These are phyloP conservation scores for Sitta carolinensis DNA, from an alignment of 2,797 vertebrate genomes.

Conservation along the genomic window DNA sequence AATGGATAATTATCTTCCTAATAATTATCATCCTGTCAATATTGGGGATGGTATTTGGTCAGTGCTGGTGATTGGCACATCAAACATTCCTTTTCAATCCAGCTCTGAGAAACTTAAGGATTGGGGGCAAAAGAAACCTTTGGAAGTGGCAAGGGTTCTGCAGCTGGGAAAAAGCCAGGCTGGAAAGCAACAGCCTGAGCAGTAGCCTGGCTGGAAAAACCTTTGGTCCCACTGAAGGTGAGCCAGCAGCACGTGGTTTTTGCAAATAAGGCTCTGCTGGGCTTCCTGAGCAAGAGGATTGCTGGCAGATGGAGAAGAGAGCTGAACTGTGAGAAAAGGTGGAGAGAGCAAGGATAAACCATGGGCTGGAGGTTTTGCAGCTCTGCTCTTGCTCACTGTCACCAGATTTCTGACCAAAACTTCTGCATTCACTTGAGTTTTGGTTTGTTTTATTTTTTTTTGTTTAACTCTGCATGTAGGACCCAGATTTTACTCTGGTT, in stretches of 20 bases:
- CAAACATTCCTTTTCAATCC: neutral
- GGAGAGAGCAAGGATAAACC: neutral
- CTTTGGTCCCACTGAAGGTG: neutral
- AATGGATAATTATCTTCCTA: neutral
- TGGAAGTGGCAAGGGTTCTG: neutral
- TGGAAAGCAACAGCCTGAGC: neutral
- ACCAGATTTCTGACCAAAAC: neutral
- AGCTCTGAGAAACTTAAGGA: neutral
- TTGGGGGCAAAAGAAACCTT: neutral
- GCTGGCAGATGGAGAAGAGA: neutral
- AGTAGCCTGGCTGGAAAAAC: neutral
- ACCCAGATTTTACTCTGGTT: neutral
- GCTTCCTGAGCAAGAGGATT: neutral
- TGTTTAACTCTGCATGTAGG: rapidly evolving
- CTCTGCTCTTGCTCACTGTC: neutral
- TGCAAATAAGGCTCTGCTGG: neutral
- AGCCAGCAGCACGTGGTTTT: neutral
- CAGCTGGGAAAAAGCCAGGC: neutral
- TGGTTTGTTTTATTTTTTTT: neutral
- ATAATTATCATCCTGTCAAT: neutral
- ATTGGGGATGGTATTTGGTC: neutral
- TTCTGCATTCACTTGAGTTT: neutral
- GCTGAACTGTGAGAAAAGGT: neutral
- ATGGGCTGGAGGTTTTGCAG: neutral
- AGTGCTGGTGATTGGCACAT: neutral